Evolutionary conservation across 2,113 vertebrate genomes (phyloP).

Genomic region (Atlantisia rogersi): DNA sequence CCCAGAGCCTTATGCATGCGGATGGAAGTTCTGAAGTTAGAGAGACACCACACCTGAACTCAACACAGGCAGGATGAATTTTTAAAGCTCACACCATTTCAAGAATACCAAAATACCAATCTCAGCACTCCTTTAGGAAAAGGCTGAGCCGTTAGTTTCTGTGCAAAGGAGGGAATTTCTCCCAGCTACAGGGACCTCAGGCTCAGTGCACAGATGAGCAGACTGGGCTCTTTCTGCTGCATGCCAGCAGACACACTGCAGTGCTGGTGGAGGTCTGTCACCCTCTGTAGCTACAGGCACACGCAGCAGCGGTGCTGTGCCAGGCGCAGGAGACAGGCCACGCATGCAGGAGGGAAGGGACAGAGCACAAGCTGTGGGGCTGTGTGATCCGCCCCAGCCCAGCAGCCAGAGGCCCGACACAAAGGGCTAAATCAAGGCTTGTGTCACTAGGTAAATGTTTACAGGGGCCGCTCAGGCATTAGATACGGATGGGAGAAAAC

Average conservation of each 20-base stretch:
- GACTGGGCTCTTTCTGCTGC: neutral
- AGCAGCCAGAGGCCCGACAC: neutral
- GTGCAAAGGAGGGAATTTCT: neutral
- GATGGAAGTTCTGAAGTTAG: neutral
- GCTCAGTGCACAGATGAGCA: neutral
- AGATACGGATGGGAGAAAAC: rapidly evolving
- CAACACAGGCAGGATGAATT: neutral
- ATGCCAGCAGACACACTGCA: neutral
- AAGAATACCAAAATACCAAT: neutral
- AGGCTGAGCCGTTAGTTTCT: neutral
- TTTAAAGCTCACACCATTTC: neutral
- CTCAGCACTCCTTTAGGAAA: neutral
- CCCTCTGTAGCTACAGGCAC: neutral
- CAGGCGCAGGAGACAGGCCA: neutral
- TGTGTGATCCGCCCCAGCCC: neutral
- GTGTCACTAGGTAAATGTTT: neutral
- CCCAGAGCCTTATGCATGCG: neutral
- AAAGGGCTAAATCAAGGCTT: neutral
- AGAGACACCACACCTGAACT: neutral
- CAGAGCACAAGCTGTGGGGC: neutral
- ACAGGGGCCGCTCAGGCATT: neutral
- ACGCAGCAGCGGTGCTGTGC: neutral
- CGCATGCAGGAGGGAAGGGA: neutral
- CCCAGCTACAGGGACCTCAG: neutral
- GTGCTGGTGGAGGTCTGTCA: neutral